These are phyloP conservation scores for Setophaga coronata DNA, from an alignment of 2,113 vertebrate species.

Conservation along the genomic window DNA sequence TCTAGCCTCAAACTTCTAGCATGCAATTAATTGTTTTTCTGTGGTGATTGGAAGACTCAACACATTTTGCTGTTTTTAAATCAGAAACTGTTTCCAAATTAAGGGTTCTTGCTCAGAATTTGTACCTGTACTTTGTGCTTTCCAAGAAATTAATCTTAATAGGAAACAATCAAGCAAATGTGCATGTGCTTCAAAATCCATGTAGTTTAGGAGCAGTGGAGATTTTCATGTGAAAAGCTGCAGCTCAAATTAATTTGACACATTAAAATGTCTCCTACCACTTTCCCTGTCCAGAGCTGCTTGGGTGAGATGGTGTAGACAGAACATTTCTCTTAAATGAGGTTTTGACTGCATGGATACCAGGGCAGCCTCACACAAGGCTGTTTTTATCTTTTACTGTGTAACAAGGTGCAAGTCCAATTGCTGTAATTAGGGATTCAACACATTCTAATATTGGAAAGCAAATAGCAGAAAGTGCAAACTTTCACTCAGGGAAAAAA, in stretches of 20 bases:
- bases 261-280: background rate
- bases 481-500: background rate
- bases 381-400: background rate
- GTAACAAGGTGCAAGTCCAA: background rate
- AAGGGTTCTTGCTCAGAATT: background rate
- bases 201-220: background rate
- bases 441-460: slow-evolving; percentile 12
- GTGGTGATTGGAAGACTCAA: background rate
- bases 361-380: background rate
- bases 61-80: slow-evolving; percentile 17
- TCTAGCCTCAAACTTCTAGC: slow-evolving; percentile 12
- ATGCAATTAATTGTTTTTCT: slow-evolving; percentile 59
- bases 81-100: slow-evolving; percentile 20
- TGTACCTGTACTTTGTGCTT: background rate
- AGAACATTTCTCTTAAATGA: background rate
- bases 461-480: background rate
- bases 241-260: background rate
- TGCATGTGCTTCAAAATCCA: background rate
- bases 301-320: background rate
- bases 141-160: background rate
- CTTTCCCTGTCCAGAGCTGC: background rate
- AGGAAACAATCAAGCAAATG: background rate
- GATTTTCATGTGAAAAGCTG: background rate
- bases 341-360: background rate
- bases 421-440: background rate